Base-by-base conservation (phyloP, 2,113 vertebrate species). In the Coturnix japonica region DNA sequence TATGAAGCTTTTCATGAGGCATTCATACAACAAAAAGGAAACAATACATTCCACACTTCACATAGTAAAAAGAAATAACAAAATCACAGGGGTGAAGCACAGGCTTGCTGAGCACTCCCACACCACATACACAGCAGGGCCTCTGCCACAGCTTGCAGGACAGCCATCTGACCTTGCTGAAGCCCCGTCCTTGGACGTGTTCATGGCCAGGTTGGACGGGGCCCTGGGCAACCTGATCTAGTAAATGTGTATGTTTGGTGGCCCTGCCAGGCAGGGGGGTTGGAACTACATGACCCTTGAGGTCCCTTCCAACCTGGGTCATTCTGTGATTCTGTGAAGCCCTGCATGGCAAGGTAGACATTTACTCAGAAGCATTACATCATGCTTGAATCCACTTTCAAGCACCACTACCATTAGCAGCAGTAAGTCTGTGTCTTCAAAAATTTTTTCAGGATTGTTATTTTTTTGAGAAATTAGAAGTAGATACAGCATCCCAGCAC, bases 71-170 rank as follows among this genome's bases (percentile, higher is more conserved):
- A 81, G 18, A 86, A 86, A 67, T 7, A 1, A 49, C 16, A 47
- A 78, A 81, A 33, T 44, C 35, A 15, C 5, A 74, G 0, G 60
- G 22, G 41, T 19, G 39, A 8, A 22, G 25, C 21, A 26, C 0
- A 64, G 46, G 44, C 44, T 70, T n/a, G 11, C 54, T 14, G 8
- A 49, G 16, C 18, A 57, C 61, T 44, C 35, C 25, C 15, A 26
- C 8, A 28, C 15, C 5, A 17, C 0, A 0, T 1, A 23, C 1
- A 30, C 1, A 91, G 44, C 43, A 69, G 44, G 37, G 44, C 6
- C 17, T 26, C 20, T 39, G 51, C 47, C 59, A 51, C 46, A 89
- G 37, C 31, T 23, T 30, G 12, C 8, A 19, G 37, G 20, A 51
- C 0, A 30, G 35, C 7, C 1, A n/a, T 25, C 7, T 33, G 21